Base-by-base conservation (phyloP, 2,888 invertebrate genomes). In the Hofmannophila pseudospretella region DNA sequence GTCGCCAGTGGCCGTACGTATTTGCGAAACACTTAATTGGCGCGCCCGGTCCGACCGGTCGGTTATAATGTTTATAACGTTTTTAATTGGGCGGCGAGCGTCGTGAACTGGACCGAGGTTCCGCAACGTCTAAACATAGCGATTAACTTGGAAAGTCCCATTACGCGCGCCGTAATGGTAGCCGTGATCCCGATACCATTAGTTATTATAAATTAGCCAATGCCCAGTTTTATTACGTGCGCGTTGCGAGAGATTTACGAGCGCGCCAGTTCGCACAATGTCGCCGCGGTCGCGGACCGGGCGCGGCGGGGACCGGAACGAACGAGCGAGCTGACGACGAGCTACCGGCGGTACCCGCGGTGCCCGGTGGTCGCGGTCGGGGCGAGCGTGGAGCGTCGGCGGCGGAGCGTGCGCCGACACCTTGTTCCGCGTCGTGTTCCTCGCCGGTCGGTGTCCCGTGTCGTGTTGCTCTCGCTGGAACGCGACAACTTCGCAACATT, bases 61-160 rank as follows among this genome's bases (percentile, higher is more conserved):
- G 11, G 29, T 30, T 12, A 13, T 28, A 13, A 28, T 11, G 28
- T 28, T 30, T 30, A 30, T 30, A 14, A 16, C 29, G 16, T 4
- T 4, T 29, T 29, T 29, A 29, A 29, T 29, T 13, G 3, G 12
- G 5, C 7, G 12, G 5, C 1, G 28, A 11, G 28, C 7, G 3
- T 26, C 27, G 27, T n/a, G 28, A 16, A 3, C 16, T 5, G 16
- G n/a, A n/a, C 16, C 16, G 16, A 3, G 3, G 16, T 16, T n/a
- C n/a, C n/a, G n/a, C n/a, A n/a, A n/a, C n/a, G n/a, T n/a, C 11
- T 32, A 32, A 32, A 22, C 8, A 33, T 25, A 25, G 33, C 25
- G 14, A 34, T 27, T 34, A 28, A 28, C 20, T 25, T 19, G 20
- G 28, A 34, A 28, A 27, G 27, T 25, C 3, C 10, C 16, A 23